A percentile compares a stretch with the other conserved stretches of the same genome.
phyloP scores from a whole-genome alignment of 2,113 vertebrate genomes.

The Leucosticte australis region DNA sequence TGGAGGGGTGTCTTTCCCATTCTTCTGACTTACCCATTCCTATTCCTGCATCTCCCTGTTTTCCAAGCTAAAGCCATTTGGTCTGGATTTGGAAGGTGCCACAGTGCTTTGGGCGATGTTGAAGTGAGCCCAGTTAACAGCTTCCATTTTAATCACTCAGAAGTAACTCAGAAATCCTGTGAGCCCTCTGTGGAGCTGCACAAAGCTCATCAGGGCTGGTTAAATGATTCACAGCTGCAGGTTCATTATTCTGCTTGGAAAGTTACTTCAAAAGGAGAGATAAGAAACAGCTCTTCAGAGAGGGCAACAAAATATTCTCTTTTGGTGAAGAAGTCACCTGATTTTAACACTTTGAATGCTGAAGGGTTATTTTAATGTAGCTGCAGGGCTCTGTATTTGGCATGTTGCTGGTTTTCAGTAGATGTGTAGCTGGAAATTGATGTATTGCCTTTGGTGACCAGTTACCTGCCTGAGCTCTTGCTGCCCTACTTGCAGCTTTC shows the following conservation, averaged over 20 bases:
- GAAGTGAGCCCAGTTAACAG: background rate
- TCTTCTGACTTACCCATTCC: background rate
- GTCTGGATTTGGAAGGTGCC: background rate
- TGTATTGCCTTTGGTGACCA: background rate
- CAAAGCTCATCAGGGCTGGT: background rate
- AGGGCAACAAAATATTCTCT: background rate
- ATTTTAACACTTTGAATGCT: background rate
- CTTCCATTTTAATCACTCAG: background rate
- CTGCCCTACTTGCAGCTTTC: background rate
- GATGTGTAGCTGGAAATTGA: background rate
- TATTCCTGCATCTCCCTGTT: background rate
- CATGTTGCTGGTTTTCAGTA: background rate
- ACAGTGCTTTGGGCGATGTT: accelerated
- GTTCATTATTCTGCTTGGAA: background rate
- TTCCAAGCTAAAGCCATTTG: background rate
- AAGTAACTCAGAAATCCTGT: background rate
- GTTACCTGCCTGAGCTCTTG: background rate
- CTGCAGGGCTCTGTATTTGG: background rate
- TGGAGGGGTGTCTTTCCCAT: background rate
- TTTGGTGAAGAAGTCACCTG: background rate
- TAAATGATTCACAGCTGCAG: background rate
- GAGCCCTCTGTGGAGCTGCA: background rate
- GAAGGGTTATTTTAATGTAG: background rate
- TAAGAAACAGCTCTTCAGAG: background rate
- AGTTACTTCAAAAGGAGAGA: background rate